Evolutionary conservation across 2,113 vertebrate genomes (phyloP).

Genomic region (Shinisaurus crocodilurus): DNA sequence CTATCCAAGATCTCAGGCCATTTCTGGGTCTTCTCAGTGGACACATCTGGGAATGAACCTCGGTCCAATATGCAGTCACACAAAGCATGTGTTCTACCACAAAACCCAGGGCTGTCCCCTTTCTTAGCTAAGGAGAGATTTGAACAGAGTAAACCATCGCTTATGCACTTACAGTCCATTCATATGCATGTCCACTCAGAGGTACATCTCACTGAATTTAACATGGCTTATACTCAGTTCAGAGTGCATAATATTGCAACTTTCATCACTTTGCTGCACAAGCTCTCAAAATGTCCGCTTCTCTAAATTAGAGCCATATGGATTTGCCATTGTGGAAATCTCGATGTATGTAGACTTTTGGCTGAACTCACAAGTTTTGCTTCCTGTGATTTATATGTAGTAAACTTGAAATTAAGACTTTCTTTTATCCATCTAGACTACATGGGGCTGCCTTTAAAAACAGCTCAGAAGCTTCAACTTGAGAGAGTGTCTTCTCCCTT

Average conservation of each 20-base stretch:
- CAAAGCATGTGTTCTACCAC: background rate
- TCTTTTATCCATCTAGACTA: too few species aligned
- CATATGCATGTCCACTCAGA: background rate
- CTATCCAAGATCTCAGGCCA: background rate
- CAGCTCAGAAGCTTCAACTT: too few species aligned
- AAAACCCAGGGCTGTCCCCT: background rate
- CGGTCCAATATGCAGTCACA: background rate
- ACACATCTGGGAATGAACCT: background rate
- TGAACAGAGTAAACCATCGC: background rate
- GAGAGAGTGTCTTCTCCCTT: too few species aligned
- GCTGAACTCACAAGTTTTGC: background rate
- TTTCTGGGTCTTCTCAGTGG: background rate
- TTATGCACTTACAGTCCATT: background rate
- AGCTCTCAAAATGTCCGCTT: background rate
- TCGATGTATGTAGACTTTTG: background rate
- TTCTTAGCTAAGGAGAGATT: background rate
- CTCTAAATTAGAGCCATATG: too few species aligned
- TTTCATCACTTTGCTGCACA: background rate
- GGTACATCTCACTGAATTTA: background rate
- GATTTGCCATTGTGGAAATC: background rate
- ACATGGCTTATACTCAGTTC: too few species aligned
- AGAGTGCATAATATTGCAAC: background rate
- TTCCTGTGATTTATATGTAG: background rate
- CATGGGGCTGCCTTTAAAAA: too few species aligned
- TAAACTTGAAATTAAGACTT: too few species aligned